Conservation (phyloP, 2,888 invertebrate species). For the Leptinotarsa rubiginosa region DNA sequence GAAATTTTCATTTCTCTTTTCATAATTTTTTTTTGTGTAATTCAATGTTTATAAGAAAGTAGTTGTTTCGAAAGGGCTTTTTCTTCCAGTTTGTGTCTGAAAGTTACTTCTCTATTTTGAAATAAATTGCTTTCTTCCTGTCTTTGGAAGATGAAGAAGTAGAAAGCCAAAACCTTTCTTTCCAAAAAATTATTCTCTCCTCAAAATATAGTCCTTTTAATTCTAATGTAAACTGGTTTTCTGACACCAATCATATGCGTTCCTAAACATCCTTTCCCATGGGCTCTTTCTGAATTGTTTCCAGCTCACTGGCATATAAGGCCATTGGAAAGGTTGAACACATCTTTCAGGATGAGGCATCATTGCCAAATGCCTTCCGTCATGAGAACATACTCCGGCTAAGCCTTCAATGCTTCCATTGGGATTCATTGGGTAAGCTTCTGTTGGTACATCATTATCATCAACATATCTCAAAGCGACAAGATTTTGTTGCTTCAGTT, state of each 20-base stretch:
- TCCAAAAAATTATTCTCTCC: background rate
- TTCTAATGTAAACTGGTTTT: slow-evolving; percentile 45
- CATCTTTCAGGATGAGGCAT: slow-evolving; percentile 99
- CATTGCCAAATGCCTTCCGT: slow-evolving; percentile 95
- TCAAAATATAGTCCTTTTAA: background rate
- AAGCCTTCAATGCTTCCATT: slow-evolving; percentile 85
- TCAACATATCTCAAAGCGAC: slow-evolving; percentile 87
- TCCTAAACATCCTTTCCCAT: slow-evolving; percentile 92
- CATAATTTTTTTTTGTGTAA: no score
- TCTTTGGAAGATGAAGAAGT: no score
- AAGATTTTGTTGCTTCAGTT: slow-evolving; percentile 72
- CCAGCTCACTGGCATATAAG: slow-evolving; percentile 73
- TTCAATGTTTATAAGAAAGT: no score
- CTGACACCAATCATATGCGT: slow-evolving; percentile 81
- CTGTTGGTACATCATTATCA: slow-evolving; percentile 76
- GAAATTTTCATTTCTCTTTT: no score
- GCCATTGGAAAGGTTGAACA: slow-evolving; percentile 88
- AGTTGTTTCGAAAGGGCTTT: no score
- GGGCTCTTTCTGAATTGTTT: slow-evolving; percentile 76
- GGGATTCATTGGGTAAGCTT: slow-evolving; percentile 93
- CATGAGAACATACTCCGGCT: slow-evolving; percentile 88
- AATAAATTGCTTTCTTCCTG: no score
- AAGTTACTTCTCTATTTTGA: no score
- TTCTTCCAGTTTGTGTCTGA: no score
- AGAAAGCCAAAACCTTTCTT: no score